These are phyloP conservation scores for Nothocercus julius DNA, from an alignment of 2,113 vertebrate species.

Conservation along the genomic window DNA sequence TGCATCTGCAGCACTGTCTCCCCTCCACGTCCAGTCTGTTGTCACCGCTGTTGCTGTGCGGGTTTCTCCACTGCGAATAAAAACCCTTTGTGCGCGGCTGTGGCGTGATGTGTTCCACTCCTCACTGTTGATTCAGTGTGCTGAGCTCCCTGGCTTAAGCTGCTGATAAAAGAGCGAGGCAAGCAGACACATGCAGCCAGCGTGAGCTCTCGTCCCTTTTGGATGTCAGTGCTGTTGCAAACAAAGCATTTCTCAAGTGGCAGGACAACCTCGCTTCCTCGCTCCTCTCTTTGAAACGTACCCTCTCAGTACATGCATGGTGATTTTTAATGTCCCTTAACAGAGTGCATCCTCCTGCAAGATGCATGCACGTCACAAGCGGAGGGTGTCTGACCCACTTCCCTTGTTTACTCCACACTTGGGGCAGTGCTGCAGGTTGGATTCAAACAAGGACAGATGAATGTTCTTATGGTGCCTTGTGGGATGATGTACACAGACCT, in stretches of 20 bases:
- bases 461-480: not conserved
- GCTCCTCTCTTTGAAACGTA: not conserved
- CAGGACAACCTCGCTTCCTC: not conserved
- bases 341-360: rapidly evolving
- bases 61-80: constrained; percentile 25
- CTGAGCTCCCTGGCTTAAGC: constrained; percentile 20
- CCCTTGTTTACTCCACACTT: not conserved
- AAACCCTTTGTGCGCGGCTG: constrained; percentile 39
- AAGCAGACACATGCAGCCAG: not conserved
- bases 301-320: not conserved
- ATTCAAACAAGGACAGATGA: not conserved
- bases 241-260: not conserved
- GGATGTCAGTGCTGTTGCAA: not conserved
- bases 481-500: not conserved
- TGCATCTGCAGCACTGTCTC: not conserved
- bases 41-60: not conserved
- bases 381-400: not conserved
- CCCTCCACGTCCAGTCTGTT: not conserved
- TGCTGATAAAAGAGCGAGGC: not conserved
- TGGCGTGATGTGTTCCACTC: constrained; percentile 9
- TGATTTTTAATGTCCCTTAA: not conserved
- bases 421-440: not conserved
- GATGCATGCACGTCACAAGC: not conserved
- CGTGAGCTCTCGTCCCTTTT: not conserved
- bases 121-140: not conserved